Conservation (phyloP, 2,888 invertebrate genomes). For the Erebia aethiops region DNA sequence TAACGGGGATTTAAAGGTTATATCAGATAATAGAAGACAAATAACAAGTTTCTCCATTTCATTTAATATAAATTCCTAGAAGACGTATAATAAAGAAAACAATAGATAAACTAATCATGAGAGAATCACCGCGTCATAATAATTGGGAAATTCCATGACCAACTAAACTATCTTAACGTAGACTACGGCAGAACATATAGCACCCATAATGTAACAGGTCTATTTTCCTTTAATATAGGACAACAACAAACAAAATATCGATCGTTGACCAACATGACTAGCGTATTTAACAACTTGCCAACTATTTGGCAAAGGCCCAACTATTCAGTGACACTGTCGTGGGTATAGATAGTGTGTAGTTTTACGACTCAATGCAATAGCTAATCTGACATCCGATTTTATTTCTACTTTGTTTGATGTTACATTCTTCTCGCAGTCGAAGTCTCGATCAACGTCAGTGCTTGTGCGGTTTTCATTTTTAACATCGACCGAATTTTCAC, state of each 20-base stretch:
- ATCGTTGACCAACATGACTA: constrained; percentile 73
- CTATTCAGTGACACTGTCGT: constrained; percentile 69
- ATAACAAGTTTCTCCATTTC: background rate
- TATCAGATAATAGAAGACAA: background rate
- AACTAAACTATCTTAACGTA: background rate
- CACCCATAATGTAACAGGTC: constrained; percentile 31
- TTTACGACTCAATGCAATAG: constrained; percentile 39
- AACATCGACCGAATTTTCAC: too few species aligned
- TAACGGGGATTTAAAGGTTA: constrained; percentile 22
- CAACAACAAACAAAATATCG: constrained; percentile 65
- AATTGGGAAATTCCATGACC: background rate
- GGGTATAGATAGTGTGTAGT: constrained; percentile 56
- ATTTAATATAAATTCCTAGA: background rate
- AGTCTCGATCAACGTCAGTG: too few species aligned
- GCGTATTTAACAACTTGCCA: constrained; percentile 69
- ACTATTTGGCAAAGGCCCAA: constrained; percentile 72
- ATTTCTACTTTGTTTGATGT: constrained; percentile 25
- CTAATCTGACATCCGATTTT: constrained; percentile 32
- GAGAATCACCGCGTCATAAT: too few species aligned
- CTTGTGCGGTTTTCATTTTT: too few species aligned
- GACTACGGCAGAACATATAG: background rate
- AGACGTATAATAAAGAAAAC: background rate
- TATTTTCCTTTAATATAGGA: constrained; percentile 45
- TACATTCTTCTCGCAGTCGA: background rate
- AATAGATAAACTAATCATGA: background rate